A percentile compares a stretch with the other conserved stretches of the same genome.
Evolutionary conservation across 2,888 invertebrate species (phyloP).

Genomic region (Heliconius sara): DNA sequence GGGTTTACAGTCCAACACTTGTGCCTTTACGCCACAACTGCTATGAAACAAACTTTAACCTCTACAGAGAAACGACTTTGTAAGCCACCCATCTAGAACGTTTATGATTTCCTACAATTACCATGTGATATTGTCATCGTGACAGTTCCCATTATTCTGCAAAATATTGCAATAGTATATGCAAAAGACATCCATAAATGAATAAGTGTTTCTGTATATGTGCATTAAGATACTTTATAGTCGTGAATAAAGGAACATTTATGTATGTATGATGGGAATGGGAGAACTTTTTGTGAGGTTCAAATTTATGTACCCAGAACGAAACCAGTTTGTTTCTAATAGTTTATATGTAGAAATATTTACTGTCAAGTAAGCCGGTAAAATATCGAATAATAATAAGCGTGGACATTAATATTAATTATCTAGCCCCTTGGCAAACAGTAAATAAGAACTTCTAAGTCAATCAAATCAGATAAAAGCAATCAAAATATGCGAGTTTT

Average conservation of each 20-base stretch:
- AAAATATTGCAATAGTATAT: conserved; percentile 29
- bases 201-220: conserved; percentile 25
- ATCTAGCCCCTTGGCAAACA: too few relatives aligned
- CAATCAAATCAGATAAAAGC: too few relatives aligned
- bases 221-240: conserved; percentile 4
- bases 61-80: conserved; percentile 12
- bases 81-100: conserved; percentile 20
- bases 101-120: conserved; percentile 34
- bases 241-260: background rate
- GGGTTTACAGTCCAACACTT: too few relatives aligned
- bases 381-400: background rate
- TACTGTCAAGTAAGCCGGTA: background rate
- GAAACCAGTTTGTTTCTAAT: background rate
- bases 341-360: background rate
- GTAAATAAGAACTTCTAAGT: too few relatives aligned
- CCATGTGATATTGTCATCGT: conserved; percentile 37
- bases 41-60: conserved; percentile 16
- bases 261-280: background rate
- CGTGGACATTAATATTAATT: too few relatives aligned
- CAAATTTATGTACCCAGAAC: conserved; percentile 12
- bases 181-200: conserved; percentile 27
- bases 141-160: conserved; percentile 34
- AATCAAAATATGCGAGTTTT: too few relatives aligned
- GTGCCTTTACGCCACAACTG: background rate
- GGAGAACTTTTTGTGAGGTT: conserved; percentile 1